Percentiles rank a stretch among this genome's conserved stretches.
Evolutionary conservation across 2,113 vertebrate genomes (phyloP).

Genomic region (Cinclus cinclus): DNA sequence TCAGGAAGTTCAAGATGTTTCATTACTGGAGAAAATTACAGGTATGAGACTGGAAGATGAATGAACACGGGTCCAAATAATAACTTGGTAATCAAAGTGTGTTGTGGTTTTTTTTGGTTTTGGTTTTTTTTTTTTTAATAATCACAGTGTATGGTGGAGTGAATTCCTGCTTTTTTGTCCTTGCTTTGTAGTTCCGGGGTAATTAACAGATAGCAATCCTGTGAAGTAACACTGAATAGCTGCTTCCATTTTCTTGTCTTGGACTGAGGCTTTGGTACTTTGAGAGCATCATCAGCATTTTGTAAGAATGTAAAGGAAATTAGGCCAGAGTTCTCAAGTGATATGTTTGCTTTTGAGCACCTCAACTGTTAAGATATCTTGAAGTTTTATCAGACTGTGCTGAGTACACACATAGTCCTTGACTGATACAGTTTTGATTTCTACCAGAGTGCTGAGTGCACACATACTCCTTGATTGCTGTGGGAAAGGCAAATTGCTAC

Average conservation of each 20-base stretch:
- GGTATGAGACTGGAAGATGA: conserved; percentile 70
- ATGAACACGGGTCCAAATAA: neutral
- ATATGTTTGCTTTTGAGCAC: neutral
- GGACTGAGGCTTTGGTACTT: neutral
- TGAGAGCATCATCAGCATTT: neutral
- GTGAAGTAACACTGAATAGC: neutral
- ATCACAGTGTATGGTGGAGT: neutral
- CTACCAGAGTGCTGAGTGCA: neutral
- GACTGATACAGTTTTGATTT: neutral
- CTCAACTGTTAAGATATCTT: neutral
- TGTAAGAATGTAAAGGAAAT: neutral
- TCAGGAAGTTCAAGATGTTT: conserved; percentile 97
- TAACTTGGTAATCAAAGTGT: neutral
- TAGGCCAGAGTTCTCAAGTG: neutral
- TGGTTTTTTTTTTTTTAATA: neutral
- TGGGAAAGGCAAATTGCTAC: neutral
- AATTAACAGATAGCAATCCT: neutral
- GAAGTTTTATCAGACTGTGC: neutral
- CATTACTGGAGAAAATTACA: conserved; percentile 95
- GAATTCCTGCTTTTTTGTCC: neutral
- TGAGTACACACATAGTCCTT: neutral
- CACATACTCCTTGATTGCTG: neutral
- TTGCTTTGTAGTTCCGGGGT: neutral
- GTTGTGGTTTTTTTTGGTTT: rapidly evolving
- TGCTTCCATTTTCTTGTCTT: neutral